Conservation (phyloP, 2,797 vertebrate genomes). For the Eospalax fontanierii region DNA sequence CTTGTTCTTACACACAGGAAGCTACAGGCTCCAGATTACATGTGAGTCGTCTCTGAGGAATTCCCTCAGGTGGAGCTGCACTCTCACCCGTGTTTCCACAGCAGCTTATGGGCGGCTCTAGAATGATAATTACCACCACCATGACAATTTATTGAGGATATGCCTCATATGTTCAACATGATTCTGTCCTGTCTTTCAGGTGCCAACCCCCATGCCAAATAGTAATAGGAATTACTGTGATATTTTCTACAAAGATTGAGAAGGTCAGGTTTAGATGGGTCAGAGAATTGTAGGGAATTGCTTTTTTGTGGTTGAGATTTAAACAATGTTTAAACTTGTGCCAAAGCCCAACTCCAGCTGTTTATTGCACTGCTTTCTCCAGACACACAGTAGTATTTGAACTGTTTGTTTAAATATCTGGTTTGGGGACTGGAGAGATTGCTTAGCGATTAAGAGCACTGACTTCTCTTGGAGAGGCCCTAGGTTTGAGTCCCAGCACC, state of each 20-base stretch:
- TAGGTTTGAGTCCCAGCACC: no score
- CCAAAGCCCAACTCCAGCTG: not conserved
- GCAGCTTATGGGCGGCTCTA: not conserved
- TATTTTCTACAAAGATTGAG: not conserved
- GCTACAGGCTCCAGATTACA: not conserved
- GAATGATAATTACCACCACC: not conserved
- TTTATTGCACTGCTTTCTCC: not conserved
- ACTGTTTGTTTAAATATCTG: not conserved
- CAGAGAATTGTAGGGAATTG: not conserved
- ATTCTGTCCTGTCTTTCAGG: not conserved
- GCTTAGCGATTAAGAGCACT: no score
- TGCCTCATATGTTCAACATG: not conserved
- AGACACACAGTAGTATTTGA: not conserved
- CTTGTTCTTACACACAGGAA: not conserved
- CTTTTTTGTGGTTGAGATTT: not conserved
- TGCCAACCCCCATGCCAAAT: not conserved
- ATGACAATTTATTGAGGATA: not conserved
- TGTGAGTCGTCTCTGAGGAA: not conserved
- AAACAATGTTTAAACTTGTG: not conserved
- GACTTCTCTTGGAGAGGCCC: no score
- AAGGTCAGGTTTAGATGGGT: not conserved
- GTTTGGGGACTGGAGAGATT: no score
- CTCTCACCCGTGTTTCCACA: not conserved
- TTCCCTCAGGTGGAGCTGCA: not conserved
- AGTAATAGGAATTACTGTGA: not conserved